These are phyloP conservation scores for Lutraria rhynchaena DNA, from an alignment of 1,140 invertebrate genomes.

Conservation along the genomic window DNA sequence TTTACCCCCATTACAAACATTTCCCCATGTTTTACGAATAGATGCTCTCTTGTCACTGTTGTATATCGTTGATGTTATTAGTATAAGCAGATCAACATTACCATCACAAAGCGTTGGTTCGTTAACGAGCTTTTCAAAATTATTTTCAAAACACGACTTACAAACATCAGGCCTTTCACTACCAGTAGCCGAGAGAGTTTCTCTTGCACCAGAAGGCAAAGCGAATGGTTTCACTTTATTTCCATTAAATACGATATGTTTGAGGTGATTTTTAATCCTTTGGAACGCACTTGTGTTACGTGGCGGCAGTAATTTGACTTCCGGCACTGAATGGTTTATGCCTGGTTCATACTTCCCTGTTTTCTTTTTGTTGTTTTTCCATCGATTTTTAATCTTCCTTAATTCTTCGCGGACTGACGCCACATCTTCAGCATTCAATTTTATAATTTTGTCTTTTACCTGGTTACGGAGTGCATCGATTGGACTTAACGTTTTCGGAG, in stretches of 20 bases:
- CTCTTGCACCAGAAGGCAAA: background rate
- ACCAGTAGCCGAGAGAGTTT: background rate
- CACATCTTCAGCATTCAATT: background rate
- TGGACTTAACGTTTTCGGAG: no score
- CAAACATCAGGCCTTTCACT: constrained; percentile 32
- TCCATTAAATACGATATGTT: background rate
- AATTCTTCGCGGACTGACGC: no score
- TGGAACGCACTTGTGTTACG: background rate
- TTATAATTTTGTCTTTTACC: no score
- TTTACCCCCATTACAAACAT: background rate
- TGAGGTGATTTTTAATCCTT: background rate
- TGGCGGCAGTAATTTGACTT: background rate
- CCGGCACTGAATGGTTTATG: background rate
- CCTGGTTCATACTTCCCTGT: background rate
- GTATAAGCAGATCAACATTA: constrained; percentile 43
- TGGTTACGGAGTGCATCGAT: no score
- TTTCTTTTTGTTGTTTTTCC: background rate
- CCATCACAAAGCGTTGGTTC: constrained; percentile 23
- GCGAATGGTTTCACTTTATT: background rate
- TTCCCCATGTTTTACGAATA: constrained; percentile 61
- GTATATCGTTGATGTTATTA: constrained; percentile 39
- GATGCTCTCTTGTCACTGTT: constrained; percentile 24
- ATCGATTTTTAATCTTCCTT: background rate
- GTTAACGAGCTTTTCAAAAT: constrained; percentile 36
- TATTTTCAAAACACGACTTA: constrained; percentile 15